Evolutionary conservation across 2,797 vertebrate species (phyloP).

Genomic region (Distichodus sexfasciatus): DNA sequence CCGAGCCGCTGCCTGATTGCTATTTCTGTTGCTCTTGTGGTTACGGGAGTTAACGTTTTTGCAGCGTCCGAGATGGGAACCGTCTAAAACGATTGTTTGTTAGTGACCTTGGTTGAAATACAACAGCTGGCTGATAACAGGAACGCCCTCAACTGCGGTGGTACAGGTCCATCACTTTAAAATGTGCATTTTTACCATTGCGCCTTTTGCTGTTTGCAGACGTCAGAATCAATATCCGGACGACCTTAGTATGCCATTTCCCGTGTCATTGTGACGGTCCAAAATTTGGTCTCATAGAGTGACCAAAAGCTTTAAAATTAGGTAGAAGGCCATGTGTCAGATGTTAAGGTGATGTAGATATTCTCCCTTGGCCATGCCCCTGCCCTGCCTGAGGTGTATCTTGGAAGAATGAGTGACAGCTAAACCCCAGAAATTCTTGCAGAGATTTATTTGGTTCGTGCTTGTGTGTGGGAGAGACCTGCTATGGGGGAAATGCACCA

Average conservation of each 20-base stretch:
- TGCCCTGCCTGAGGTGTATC: slow-evolving; percentile 71
- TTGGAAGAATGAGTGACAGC: slow-evolving; percentile 71
- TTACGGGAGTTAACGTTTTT: no score
- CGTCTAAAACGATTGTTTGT: no score
- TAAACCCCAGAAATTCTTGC: slow-evolving; percentile 49
- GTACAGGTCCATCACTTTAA: neutral
- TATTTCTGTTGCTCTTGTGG: no score
- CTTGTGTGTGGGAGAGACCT: neutral
- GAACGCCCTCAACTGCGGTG: neutral
- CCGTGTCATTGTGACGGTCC: no score
- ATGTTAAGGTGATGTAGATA: neutral
- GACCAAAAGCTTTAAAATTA: neutral
- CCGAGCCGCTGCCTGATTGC: no score
- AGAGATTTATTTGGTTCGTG: neutral
- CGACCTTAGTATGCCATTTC: no score
- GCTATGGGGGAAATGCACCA: neutral
- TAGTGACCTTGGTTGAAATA: no score
- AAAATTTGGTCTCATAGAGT: no score
- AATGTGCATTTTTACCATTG: no score
- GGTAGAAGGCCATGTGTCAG: neutral
- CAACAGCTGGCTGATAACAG: no score
- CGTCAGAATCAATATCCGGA: no score
- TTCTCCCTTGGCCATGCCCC: neutral
- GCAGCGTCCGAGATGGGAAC: no score
- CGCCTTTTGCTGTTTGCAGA: neutral